Evolutionary conservation across 2,888 invertebrate species (phyloP).

Genomic region (Ametastegia equiseti): DNA sequence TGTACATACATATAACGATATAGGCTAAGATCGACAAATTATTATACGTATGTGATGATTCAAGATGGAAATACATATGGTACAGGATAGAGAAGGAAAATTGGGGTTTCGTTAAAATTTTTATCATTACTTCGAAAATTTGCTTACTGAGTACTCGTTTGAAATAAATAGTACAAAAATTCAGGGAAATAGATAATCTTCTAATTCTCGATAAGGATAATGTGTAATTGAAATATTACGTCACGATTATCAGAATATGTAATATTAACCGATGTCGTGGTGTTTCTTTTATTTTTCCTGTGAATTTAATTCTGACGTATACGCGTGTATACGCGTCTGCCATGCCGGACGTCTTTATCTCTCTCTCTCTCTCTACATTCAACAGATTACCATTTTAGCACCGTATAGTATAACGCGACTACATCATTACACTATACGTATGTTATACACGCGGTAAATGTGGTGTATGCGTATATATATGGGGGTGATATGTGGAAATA

Average conservation of each 20-base stretch:
- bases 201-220: no score
- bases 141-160: neutral
- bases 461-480: no score
- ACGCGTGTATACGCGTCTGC: no score
- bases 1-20: neutral
- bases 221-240: no score
- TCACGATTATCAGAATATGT: neutral
- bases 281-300: neutral
- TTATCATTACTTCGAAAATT: neutral
- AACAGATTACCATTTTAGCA: conserved; percentile 5
- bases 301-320: conserved; percentile 19
- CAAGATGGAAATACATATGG: no score
- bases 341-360: neutral
- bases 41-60: neutral
- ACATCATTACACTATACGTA: neutral
- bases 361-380: neutral
- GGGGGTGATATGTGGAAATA: no score
- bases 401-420: neutral
- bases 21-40: neutral
- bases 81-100: neutral
- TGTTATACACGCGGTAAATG: neutral
- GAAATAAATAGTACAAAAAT: neutral
- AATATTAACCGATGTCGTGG: neutral
- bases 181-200: neutral
- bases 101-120: neutral